Evolutionary conservation across 1,140 invertebrate genomes (phyloP), one percentile per base, ranked within the genome.

Genomic region (Myzus persicae): DNA sequence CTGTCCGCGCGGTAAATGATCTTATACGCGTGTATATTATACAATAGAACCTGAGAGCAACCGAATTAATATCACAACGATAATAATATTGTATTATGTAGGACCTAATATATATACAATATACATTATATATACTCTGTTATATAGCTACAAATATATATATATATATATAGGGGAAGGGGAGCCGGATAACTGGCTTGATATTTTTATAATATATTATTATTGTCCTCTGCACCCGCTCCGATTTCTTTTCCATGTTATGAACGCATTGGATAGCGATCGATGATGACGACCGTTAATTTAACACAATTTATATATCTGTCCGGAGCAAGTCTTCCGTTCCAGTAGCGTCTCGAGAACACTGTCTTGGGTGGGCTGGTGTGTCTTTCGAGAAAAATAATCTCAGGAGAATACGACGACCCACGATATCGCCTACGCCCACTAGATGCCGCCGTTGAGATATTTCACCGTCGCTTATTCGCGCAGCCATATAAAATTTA

Each of bases 371-470:
- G 88, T 90, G 88, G 88, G 88, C 88, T 5, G 51, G 36, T 42
- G 51, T 8, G 51, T 59, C 36, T 90, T 40, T 59, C 36, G 51
- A n/a, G 31, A 40, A 90, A 42, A 40, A 76, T 36, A 6, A 40
- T 31, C 88, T 40, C 38, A 4, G 5, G 51, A 42, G 36, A 90
- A 38, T 40, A 18, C 48, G 2, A 48, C 88, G 88, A 90, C 88
- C 88, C 51, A 59, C 88, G 51, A 59, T 42, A 40, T 90, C 88
- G 51, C 88, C 88, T 59, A 90, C 88, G 88, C 88, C n/a, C 88
- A 20, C 88, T 51, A 51, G 88, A 90, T 90, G 88, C 88, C 51
- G 88, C 88, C 88, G 88, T 90, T 90, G 38, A 59, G 88, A 90
- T 90, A 90, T 59, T 90, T 59, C 48, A 90, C 51, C 22, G 88